phyloP scores from a whole-genome alignment of 1,140 invertebrate species.

The Cylas formicarius region DNA sequence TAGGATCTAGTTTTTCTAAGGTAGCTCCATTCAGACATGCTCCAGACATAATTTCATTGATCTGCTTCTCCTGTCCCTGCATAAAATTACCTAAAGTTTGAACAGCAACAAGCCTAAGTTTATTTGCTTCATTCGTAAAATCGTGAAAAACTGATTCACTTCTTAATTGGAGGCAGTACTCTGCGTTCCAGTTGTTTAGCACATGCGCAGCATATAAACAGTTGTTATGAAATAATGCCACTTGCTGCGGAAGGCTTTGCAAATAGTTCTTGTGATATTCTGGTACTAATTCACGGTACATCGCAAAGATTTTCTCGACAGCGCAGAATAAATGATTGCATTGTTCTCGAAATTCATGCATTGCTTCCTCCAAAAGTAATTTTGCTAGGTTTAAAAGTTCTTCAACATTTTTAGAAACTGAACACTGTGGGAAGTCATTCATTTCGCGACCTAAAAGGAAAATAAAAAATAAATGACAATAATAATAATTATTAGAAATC shows the following conservation, averaged over 20 bases:
- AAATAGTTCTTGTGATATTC: slow-evolving; percentile 71
- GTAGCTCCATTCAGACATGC: slow-evolving; percentile 27
- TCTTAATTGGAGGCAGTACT: slow-evolving; percentile 14
- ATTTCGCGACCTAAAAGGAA: slow-evolving; percentile 11
- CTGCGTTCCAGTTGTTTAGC: slow-evolving; percentile 50
- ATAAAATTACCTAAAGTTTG: slow-evolving; percentile 41
- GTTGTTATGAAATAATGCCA: slow-evolving; percentile 89
- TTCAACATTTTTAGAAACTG: slow-evolving; percentile 49
- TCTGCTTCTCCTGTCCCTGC: slow-evolving; percentile 36
- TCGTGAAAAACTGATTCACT: background rate
- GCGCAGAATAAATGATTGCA: slow-evolving; percentile 63
- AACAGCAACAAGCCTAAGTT: slow-evolving; percentile 45
- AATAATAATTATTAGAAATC: too few relatives aligned
- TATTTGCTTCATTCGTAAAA: slow-evolving; percentile 30
- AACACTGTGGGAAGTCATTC: slow-evolving; percentile 45
- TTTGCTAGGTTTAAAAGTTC: slow-evolving; percentile 65
- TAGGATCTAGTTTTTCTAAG: slow-evolving; percentile 49
- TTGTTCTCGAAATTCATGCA: slow-evolving; percentile 50
- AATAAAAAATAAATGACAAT: background rate
- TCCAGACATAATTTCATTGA: slow-evolving; percentile 38
- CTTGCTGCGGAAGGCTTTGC: slow-evolving; percentile 75
- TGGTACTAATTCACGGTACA: slow-evolving; percentile 70
- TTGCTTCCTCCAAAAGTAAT: slow-evolving; percentile 64
- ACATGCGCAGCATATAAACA: slow-evolving; percentile 81
- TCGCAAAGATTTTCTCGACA: slow-evolving; percentile 65